Evolutionary conservation across 2,888 invertebrate genomes (phyloP), one percentile per base, ranked within the genome.

Genomic region (Iphiclides podalirius): DNA sequence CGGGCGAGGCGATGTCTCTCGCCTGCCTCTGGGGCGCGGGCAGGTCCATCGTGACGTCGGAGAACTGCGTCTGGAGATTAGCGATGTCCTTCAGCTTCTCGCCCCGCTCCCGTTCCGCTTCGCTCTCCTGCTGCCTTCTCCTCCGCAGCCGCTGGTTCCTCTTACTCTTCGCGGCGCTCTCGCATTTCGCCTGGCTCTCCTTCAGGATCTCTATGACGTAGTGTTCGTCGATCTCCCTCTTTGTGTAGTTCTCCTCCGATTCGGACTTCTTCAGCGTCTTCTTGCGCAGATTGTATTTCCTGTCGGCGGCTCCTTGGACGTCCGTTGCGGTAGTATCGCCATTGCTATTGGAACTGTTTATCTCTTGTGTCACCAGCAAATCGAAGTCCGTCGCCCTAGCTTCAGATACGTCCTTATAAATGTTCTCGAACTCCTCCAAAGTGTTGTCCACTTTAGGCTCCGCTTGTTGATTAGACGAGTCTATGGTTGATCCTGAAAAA

Each of bases 351-450:
- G 26, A 36, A 14, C 56, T 58, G 14, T 48, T 63, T 41, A 50
- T 52, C 15, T 67, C 66, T 57, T 73, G 70, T 1, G 70, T 53
- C 1, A 77, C 52, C 1, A 86, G 60, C 33, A 78, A 44, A 3
- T 88, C 86, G 17, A 88, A 88, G 56, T 86, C 79, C 0, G 87
- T 82, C 13, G 71, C 72, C 52, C 79, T 73, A 1, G 78, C 68
- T n/a, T 58, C 57, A 15, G 79, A 67, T 34, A 85, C 55, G 40
- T 85, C 67, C 60, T 81, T 84, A 54, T 72, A 86, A 23, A 87
- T 75, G 14, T 79, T 79, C 54, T 87, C 87, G 45, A 86, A 88
- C 45, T 74, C 76, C 20, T 81, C 79, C 14, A 75, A 60, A 0
- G 85, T 85, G 43, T 83, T 80, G 38, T 75, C 62, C 52, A 57